These are phyloP conservation scores for Lindbergichthys nudifrons DNA, from an alignment of 2,797 vertebrate species.

Conservation along the genomic window DNA sequence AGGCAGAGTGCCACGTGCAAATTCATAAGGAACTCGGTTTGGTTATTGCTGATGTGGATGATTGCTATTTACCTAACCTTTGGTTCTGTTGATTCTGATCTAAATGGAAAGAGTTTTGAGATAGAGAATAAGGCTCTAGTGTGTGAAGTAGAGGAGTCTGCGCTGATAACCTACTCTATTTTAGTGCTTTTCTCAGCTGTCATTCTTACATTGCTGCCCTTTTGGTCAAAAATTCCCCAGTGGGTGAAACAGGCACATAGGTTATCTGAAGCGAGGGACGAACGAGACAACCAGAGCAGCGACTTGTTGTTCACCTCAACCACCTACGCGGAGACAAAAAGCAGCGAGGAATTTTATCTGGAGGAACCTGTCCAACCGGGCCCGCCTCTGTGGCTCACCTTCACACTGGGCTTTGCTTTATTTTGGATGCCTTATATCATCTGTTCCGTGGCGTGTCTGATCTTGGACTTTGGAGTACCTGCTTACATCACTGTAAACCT, in stretches of 20 bases:
- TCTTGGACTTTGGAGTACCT: slow-evolving; percentile 65
- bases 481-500: slow-evolving; percentile 78
- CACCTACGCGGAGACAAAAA: neutral
- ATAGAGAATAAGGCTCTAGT: neutral
- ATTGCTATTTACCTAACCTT: slow-evolving; percentile 28
- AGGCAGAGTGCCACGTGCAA: slow-evolving; percentile 8
- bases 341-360: neutral
- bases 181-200: slow-evolving; percentile 29
- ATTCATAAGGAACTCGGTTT: slow-evolving; percentile 32
- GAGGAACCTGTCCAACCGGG: neutral
- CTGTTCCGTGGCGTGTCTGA: slow-evolving; percentile 37
- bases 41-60: slow-evolving; percentile 69
- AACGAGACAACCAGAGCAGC: slow-evolving; percentile 32
- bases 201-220: slow-evolving; percentile 52
- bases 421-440: slow-evolving; percentile 80
- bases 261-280: slow-evolving; percentile 35
- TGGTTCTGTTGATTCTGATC: slow-evolving; percentile 1
- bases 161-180: slow-evolving; percentile 37
- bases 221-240: slow-evolving; percentile 48
- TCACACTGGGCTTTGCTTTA: slow-evolving; percentile 68
- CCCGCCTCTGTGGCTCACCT: slow-evolving; percentile 69
- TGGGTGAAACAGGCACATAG: slow-evolving; percentile 63
- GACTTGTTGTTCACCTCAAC: slow-evolving; percentile 30
- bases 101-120: slow-evolving; percentile 6
- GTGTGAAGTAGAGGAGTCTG: slow-evolving; percentile 71